Base-by-base conservation (phyloP, 2,797 vertebrate species). In the Enteromius anoplus region DNA sequence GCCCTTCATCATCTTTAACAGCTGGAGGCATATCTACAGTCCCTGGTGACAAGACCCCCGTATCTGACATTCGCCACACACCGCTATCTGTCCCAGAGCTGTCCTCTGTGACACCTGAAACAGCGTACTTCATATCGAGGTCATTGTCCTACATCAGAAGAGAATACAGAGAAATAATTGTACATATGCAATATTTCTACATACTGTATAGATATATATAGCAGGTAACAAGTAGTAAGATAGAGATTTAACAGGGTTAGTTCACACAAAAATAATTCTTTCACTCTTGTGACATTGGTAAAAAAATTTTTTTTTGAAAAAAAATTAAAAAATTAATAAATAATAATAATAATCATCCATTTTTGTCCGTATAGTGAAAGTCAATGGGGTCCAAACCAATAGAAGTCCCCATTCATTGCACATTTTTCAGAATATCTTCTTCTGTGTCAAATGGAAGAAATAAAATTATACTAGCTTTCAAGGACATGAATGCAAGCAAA, bases 101-200 rank as follows among this genome's bases (percentile, higher is more conserved):
- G 87, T 91, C 89, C 55, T 81, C 75, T 1, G 92, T 94, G 81
- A 93, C 89, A 34, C 91, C 93, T 1, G 91, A 81, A 83, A 94
- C 72, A 37, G 80, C 45, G 2, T 71, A 92, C 82, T 86, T 91
- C 45, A 89, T 82, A 81, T 93, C 91, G 58, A 88, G 84, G 80
- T 95, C 92, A 32, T 85, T 92, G 69, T 82, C 88, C 97, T 97
- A 69, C 26, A 84, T 2, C 85, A 86, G 60, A 70, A 81, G 15
- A 75, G 21, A 65, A 72, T 37, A 34, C 7, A 73, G 69, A 71
- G 1, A 69, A 47, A 76, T 45, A 14, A 14, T 0, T 60, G n/a
- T 60, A 26, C 55, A 23, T 12, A 15, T n/a, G 21, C 1, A 32
- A 76, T 45, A 60, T 26, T 0, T 60, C 10, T 60, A 26, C 55